Conservation (phyloP, 2,888 invertebrate species). For the Sepiola atlantica region DNA sequence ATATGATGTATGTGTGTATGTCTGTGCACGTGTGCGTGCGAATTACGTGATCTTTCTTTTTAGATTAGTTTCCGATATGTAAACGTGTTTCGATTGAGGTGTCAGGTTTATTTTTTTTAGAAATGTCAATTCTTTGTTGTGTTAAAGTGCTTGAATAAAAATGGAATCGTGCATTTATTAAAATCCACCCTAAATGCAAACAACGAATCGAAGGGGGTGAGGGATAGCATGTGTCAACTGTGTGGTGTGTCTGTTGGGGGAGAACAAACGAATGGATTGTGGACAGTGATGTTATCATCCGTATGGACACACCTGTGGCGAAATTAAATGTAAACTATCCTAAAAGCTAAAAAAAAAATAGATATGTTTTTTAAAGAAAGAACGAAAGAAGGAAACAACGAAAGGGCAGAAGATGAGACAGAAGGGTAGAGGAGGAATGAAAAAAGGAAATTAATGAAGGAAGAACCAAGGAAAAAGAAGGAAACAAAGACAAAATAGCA, state of each 20-base stretch:
- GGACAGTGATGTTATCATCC: not conserved
- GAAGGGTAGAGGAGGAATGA: rapidly evolving
- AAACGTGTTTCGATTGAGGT: too few relatives aligned
- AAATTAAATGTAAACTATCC: not conserved
- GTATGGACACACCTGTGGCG: not conserved
- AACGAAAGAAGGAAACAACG: too few relatives aligned
- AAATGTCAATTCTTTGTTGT: too few relatives aligned
- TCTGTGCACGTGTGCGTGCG: too few relatives aligned
- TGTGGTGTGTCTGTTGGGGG: not conserved
- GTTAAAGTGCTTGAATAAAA: too few relatives aligned
- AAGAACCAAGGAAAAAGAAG: not conserved
- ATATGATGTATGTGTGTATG: too few relatives aligned
- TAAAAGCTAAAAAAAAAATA: not conserved
- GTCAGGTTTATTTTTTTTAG: too few relatives aligned
- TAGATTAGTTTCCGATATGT: too few relatives aligned
- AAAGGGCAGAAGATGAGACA: too few relatives aligned
- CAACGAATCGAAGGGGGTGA: not conserved
- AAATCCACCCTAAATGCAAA: not conserved
- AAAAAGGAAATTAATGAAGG: not conserved
- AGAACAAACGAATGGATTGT: not conserved
- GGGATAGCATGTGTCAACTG: not conserved
- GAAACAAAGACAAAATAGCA: not conserved
- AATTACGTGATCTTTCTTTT: too few relatives aligned
- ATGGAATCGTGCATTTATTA: not conserved
- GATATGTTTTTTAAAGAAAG: not conserved